phyloP scores from a whole-genome alignment of 2,113 vertebrate species.

The Leuciscus idus region DNA sequence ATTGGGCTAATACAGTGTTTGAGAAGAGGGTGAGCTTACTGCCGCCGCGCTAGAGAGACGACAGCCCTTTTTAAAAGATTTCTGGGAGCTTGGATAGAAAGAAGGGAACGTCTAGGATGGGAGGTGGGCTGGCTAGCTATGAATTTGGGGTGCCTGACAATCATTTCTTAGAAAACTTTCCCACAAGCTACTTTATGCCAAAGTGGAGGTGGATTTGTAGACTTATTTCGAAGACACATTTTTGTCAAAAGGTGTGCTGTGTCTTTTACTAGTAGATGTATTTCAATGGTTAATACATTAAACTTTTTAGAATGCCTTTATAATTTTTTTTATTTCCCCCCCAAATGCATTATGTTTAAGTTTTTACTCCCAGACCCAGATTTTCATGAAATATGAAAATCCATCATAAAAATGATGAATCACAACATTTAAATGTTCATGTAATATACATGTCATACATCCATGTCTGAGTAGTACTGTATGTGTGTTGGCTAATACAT shows the following conservation, averaged over 20 bases:
- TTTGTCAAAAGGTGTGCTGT: neutral
- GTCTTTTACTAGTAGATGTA: neutral
- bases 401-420: neutral
- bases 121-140: neutral
- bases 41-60: neutral
- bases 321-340: neutral
- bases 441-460: too few relatives aligned
- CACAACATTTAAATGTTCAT: too few relatives aligned
- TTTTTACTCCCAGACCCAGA: neutral
- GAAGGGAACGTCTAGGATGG: neutral
- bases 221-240: neutral
- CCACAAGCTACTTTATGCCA: neutral
- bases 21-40: neutral
- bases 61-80: conserved; percentile 1
- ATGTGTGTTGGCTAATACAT: too few relatives aligned
- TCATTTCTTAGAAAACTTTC: neutral
- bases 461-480: too few relatives aligned
- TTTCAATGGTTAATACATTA: neutral
- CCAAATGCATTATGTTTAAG: neutral
- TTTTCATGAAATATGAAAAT: conserved; percentile 4
- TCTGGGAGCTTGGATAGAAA: neutral
- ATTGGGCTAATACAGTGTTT: conserved; percentile 22
- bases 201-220: conserved; percentile 5
- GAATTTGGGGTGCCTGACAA: conserved; percentile 10
- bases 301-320: neutral